These are phyloP conservation scores for Lasaia peninsularis DNA, from an alignment of 1,140 invertebrate genomes.

Conservation along the genomic window DNA sequence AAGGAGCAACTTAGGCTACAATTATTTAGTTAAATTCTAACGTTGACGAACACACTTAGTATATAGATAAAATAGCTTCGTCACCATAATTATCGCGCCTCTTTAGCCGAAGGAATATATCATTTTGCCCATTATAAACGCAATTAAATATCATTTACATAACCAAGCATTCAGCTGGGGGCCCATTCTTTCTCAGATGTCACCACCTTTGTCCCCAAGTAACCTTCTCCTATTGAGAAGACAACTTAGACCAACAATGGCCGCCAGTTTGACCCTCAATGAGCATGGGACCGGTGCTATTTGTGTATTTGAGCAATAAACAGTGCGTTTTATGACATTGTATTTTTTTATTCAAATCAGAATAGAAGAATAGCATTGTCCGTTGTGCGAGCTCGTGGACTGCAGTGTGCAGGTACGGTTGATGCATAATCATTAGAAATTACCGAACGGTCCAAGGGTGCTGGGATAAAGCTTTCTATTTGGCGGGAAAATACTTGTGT, in stretches of 20 bases:
- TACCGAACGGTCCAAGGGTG: slow-evolving; percentile 59
- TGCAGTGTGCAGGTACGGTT: slow-evolving; percentile 64
- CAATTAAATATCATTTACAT: slow-evolving; percentile 75
- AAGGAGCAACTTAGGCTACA: too few relatives aligned
- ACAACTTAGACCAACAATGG: slow-evolving; percentile 67
- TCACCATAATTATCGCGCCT: slow-evolving; percentile 64
- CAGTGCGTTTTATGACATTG: slow-evolving; percentile 73
- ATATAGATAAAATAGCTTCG: slow-evolving; percentile 34
- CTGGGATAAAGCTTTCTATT: slow-evolving; percentile 24
- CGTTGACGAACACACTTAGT: too few relatives aligned
- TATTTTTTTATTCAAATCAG: slow-evolving; percentile 62
- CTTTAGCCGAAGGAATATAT: slow-evolving; percentile 43
- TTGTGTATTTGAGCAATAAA: slow-evolving; percentile 77
- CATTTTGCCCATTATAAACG: slow-evolving; percentile 67
- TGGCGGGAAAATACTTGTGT: slow-evolving; percentile 51
- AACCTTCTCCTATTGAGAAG: slow-evolving; percentile 55
- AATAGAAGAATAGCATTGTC: slow-evolving; percentile 73
- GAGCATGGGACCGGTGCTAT: slow-evolving; percentile 58
- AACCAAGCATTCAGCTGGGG: slow-evolving; percentile 39
- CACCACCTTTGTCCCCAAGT: slow-evolving; percentile 70
- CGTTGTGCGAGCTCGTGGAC: slow-evolving; percentile 68
- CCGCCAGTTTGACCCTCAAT: slow-evolving; percentile 65
- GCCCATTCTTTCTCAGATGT: slow-evolving; percentile 61
- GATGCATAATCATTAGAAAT: slow-evolving; percentile 70
- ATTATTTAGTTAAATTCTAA: too few relatives aligned